Evolutionary conservation across 2,797 vertebrate genomes (phyloP).

Genomic region (Sebastes trivittatus): DNA sequence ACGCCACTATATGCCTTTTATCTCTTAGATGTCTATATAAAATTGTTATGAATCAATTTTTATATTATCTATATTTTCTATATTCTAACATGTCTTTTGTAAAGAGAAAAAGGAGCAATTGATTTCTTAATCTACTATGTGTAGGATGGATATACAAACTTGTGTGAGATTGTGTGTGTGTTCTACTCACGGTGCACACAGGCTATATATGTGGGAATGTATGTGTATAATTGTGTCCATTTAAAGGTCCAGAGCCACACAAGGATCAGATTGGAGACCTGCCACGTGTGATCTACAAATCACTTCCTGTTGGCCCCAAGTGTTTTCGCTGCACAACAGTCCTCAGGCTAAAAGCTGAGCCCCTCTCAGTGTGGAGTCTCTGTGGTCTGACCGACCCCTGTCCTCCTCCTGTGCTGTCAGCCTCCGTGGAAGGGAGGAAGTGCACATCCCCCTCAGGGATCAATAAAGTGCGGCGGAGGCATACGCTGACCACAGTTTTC

Average conservation of each 20-base stretch:
- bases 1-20: neutral
- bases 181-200: no score
- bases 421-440: neutral
- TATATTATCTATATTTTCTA: neutral
- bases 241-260: neutral
- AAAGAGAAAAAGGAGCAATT: neutral
- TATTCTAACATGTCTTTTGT: neutral
- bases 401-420: neutral
- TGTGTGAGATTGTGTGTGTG: neutral
- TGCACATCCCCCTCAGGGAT: constrained; percentile 31
- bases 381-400: neutral
- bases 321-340: neutral
- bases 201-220: neutral
- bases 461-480: constrained; percentile 33
- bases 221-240: neutral
- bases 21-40: neutral
- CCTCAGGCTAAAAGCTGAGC: constrained; percentile 7
- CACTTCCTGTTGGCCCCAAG: constrained; percentile 15
- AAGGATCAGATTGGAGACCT: neutral
- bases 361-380: neutral
- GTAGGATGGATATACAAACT: neutral
- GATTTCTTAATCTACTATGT: neutral
- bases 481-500: neutral
- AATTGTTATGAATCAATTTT: neutral
- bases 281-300: neutral